These are phyloP conservation scores for Metalampra italica DNA, from an alignment of 2,888 invertebrate species.

Conservation along the genomic window DNA sequence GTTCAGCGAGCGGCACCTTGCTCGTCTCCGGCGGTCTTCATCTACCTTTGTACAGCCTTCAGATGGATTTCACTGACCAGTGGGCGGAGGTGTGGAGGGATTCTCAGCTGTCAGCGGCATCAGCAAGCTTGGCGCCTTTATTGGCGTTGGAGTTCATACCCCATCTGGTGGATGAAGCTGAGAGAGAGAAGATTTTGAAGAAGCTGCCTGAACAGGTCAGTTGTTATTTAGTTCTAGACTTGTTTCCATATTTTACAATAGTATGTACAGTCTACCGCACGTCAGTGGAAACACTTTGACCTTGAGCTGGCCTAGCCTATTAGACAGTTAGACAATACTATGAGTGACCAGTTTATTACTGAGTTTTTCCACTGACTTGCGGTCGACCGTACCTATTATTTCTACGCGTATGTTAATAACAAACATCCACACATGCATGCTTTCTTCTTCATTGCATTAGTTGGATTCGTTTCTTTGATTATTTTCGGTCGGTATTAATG, in stretches of 20 bases:
- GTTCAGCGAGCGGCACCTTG: conserved; percentile 80
- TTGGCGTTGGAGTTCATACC: conserved; percentile 76
- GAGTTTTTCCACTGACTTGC: no score
- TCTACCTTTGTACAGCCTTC: conserved; percentile 68
- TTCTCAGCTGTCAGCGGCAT: conserved; percentile 71
- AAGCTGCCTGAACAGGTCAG: conserved; percentile 77
- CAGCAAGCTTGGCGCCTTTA: conserved; percentile 79
- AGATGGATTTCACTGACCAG: conserved; percentile 56
- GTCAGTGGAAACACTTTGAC: no score
- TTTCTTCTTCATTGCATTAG: no score
- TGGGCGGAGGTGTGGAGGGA: conserved; percentile 69
- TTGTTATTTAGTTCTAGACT: background rate
- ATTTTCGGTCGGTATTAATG: no score
- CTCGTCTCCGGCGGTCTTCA: conserved; percentile 81
- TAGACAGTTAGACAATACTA: no score
- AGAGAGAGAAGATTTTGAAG: conserved; percentile 68
- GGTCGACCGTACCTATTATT: no score
- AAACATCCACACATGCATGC: no score
- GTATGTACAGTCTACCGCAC: no score
- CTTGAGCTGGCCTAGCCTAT: no score
- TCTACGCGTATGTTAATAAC: no score
- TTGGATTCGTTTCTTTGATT: no score
- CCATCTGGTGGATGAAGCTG: conserved; percentile 70
- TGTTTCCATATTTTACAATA: background rate
- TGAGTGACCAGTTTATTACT: no score